Base-by-base conservation (phyloP, 2,888 invertebrate species). In the Danaus chrysippus region DNA sequence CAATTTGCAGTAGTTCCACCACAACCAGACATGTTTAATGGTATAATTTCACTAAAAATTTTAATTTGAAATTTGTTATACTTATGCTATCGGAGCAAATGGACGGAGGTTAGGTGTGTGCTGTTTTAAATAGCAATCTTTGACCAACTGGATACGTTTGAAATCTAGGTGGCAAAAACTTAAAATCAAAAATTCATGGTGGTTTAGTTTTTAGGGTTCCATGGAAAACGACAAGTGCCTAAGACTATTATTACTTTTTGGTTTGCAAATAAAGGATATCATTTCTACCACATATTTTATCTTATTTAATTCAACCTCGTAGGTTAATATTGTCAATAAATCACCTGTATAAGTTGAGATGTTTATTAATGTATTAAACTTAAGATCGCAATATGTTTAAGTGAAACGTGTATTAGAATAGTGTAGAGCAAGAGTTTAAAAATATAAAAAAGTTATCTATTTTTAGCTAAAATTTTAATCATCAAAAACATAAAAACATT, bases 41-140 rank as follows among this genome's bases (percentile, higher is more conserved):
- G 3, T 49, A 10, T 49, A 49, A 17, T 46, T n/a, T 49, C 49
- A 49, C 49, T 49, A 10, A 1, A 49, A 49, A 49, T 17, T 49
- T 46, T 17, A 8, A 49, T 49, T 49, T 49, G 17, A 49, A 49
- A 49, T 49, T 17, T 11, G n/a, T 49, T n/a, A 10, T n/a, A 49
- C 49, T 49, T n/a, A 1, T 15, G 15, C 49, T 49, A 49, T 49
- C 11, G 49, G 49, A 49, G 17, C 49, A 49, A 49, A 49, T 49
- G 49, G 17, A 17, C 17, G 49, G 17, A 49, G 49, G 49, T 11
- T 15, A 17, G 2, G 10, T 1, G 2, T 49, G 15, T 11, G 17
- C 49, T 15, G 17, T 11, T 61, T 53, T 58, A 64, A 53, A 53
- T 11, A 3, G 53, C 43, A 52, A 54, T 54, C 58, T 41, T 42